Base-by-base conservation (phyloP, 2,113 vertebrate species). In the Ceyx margarethae region DNA sequence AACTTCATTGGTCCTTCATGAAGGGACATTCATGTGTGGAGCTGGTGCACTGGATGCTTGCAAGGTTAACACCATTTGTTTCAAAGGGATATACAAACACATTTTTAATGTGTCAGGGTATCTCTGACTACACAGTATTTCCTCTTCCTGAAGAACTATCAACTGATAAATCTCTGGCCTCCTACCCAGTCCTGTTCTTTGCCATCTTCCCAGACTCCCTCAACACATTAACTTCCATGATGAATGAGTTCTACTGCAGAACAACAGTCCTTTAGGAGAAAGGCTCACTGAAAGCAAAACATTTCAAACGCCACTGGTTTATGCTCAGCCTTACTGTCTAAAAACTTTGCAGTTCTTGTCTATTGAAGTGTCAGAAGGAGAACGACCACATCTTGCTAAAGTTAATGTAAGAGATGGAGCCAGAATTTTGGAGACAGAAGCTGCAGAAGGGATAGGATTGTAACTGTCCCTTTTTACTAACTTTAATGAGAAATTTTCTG, bases 31-130 rank as follows among this genome's bases (percentile, higher is more conserved):
- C 40, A 18, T 46, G 37, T 22, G 37, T 3, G 2, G 26, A 53
- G 35, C 2, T 19, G 16, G 10, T 43, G 31, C 7, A 18, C 3
- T 6, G 53, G 15, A 23, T 28, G 18, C 21, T 58, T 71, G 10
- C 33, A 11, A 12, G 35, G 22, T 23, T 50, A 50, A 19, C 9
- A 50, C 12, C 28, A 20, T 19, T 28, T 12, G 5, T 46, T 77
- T 18, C 15, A 66, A 61, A 54, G 9, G 37, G 10, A 50, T 58
- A 57, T 18, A 15, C 19, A 57, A 51, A 50, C 2, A 29, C 0
- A 0, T 53, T 81, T 45, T 16, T 7, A 37, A 37, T 56, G 15
- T 40, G 11, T 69, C 1, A 2, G 37, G 6, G 11, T 19, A 25
- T 31, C 25, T 25, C 37, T 64, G 42, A 51, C 54, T 26, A 65